Evolutionary conservation across 2,888 invertebrate species (phyloP), one percentile per base, ranked within the genome.

Genomic region (Hirtodrosophila confusa): DNA sequence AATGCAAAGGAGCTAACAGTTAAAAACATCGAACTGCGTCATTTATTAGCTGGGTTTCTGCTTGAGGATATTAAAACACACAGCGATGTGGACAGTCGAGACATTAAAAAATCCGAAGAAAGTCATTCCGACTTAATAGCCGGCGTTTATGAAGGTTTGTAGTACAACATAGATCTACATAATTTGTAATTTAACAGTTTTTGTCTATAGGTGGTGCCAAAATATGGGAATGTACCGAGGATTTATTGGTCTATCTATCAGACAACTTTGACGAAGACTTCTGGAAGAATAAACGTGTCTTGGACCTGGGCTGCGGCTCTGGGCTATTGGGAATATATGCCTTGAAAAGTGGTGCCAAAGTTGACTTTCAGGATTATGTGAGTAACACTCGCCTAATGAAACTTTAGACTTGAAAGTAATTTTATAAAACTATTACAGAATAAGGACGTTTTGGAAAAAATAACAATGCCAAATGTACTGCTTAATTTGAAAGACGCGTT

Each of bases 301-400:
- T 98, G 49, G 98, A 98, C 93, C 93, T 98, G 63, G 99, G 99
- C 0, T 99, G 98, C 92, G 99, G 99, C 5, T 94, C 95, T 54
- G 98, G 98, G 2, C 92, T 99, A 54, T 92, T 98, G 55, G 98
- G 98, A n/a, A 94, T 98, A 49, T 93, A 95, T 88, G 93, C 96
- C 10, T 92, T 95, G 39, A 90, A 93, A 43, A 93, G 93, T 83
- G 95, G 95, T 49, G 94, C 96, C 3, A 79, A 76, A 50, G 96
- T 97, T 9, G 94, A 95, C 88, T 98, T 98, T 92, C 98, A 99
- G 92, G 99, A 99, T 92, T 99, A 97, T 93, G 98, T 98, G 93
- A 93, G 95, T 93, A 35, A 3, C 35, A 5, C 6, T 5, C 5
- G 27, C 6, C 27, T 3, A 43, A 7, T 9, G 9, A 7, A 31